Percentiles rank a stretch among this genome's conserved stretches.
Evolutionary conservation across 2,113 vertebrate genomes (phyloP).

Genomic region (Dasyornis broadbenti): DNA sequence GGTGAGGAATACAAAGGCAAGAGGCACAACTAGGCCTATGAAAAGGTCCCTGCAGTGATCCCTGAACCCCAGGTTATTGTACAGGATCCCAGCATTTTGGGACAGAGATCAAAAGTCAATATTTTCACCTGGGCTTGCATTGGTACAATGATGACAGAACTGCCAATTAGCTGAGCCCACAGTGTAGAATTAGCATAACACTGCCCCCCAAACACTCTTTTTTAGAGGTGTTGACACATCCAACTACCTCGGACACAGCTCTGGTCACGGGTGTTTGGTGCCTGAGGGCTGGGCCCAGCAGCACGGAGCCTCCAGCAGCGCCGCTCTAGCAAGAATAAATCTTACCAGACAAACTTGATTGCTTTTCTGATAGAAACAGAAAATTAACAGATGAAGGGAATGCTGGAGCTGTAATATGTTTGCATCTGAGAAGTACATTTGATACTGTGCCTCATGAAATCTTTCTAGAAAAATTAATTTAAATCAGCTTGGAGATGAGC

Average conservation of each 20-base stretch:
- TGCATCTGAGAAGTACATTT: slow-evolving; percentile 20
- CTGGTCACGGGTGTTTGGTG: neutral
- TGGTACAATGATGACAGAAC: neutral
- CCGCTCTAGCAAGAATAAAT: neutral
- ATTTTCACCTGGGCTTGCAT: neutral
- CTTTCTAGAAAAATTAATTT: slow-evolving; percentile 58
- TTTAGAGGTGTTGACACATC: neutral
- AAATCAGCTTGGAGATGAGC: slow-evolving; percentile 18
- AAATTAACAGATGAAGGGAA: slow-evolving; percentile 34
- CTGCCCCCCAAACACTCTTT: neutral
- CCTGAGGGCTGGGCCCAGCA: neutral
- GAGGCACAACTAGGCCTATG: neutral
- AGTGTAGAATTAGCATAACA: neutral
- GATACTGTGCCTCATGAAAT: slow-evolving; percentile 38
- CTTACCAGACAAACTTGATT: slow-evolving; percentile 44
- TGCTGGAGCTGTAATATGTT: slow-evolving; percentile 31
- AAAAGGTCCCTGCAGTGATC: neutral
- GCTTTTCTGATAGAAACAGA: slow-evolving; percentile 46
- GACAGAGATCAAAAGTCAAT: neutral
- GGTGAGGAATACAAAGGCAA: neutral
- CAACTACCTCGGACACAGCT: neutral
- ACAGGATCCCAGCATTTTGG: neutral
- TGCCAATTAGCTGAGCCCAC: neutral
- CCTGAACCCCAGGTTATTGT: neutral
- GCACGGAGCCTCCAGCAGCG: neutral